These are phyloP conservation scores for Merops nubicus DNA, from an alignment of 2,113 vertebrate species.

Conservation along the genomic window DNA sequence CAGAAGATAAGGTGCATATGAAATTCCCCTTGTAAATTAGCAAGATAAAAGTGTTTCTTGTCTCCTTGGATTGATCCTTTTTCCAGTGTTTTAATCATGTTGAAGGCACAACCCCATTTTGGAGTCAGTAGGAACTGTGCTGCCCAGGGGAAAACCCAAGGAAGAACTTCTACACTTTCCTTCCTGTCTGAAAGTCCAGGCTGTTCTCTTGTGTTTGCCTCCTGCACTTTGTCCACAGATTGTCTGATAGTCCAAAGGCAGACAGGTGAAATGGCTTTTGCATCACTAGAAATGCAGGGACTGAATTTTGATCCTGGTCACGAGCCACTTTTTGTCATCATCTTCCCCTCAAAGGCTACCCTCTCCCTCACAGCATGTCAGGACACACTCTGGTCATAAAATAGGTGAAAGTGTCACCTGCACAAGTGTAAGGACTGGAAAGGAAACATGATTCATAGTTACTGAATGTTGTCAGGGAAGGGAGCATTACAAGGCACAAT, in stretches of 20 bases:
- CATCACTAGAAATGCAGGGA: background rate
- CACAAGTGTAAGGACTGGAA: background rate
- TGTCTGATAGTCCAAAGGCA: background rate
- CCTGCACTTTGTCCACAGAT: background rate
- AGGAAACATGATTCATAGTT: background rate
- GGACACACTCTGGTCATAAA: background rate
- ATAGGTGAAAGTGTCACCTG: background rate
- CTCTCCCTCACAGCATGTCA: background rate
- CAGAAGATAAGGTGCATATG: constrained; percentile 75
- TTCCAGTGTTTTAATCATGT: constrained; percentile 32
- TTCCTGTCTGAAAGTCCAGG: background rate
- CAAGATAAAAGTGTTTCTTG: constrained; percentile 64
- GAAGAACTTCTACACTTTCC: constrained; percentile 3
- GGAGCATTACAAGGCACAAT: background rate
- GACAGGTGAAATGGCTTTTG: background rate
- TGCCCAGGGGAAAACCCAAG: constrained; percentile 3
- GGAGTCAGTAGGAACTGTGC: background rate
- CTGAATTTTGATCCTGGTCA: background rate
- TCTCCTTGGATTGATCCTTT: constrained; percentile 53
- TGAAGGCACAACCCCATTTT: constrained; percentile 17
- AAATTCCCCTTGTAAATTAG: constrained; percentile 72
- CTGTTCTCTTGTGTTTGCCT: background rate
- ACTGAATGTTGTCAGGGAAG: background rate
- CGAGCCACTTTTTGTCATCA: background rate
- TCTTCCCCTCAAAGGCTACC: background rate